Evolutionary conservation across 2,888 invertebrate species (phyloP).

Genomic region (Gastracanthus pulcherrimus): DNA sequence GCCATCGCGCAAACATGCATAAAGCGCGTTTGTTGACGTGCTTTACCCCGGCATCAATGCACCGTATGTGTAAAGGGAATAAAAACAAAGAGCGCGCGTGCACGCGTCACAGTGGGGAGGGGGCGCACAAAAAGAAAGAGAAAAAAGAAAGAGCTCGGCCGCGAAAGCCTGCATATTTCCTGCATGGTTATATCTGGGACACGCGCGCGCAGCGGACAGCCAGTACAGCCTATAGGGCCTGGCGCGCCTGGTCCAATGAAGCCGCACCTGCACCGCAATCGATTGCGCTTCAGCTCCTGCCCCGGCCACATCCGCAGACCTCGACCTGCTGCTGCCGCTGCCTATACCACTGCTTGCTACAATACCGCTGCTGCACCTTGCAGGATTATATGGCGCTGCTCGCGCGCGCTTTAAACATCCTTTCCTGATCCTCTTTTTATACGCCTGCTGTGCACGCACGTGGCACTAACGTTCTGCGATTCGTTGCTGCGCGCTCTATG

Average conservation of each 20-base stretch:
- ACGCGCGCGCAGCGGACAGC: not conserved
- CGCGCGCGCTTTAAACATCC: too few relatives aligned
- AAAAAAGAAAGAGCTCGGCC: not conserved
- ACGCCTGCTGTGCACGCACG: too few relatives aligned
- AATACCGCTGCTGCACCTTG: not conserved
- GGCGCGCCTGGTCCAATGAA: not conserved
- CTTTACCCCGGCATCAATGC: slow-evolving; percentile 10
- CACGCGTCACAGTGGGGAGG: too few relatives aligned
- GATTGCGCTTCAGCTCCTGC: too few relatives aligned
- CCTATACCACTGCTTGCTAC: not conserved
- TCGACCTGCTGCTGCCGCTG: slow-evolving; percentile 29
- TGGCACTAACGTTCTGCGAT: not conserved
- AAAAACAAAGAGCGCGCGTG: not conserved
- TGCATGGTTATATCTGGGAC: too few relatives aligned
- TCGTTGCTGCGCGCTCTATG: not conserved
- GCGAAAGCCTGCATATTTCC: not conserved
- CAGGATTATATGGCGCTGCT: not conserved
- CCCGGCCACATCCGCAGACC: not conserved
- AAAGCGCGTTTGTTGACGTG: not conserved
- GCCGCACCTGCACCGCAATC: too few relatives aligned
- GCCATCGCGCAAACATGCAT: not conserved
- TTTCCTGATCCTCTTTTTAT: too few relatives aligned
- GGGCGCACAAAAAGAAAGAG: too few relatives aligned
- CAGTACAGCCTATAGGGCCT: not conserved
- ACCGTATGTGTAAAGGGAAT: not conserved